Evolutionary conservation across 2,113 vertebrate species (phyloP).

Genomic region (Glaucidium brasilianum): DNA sequence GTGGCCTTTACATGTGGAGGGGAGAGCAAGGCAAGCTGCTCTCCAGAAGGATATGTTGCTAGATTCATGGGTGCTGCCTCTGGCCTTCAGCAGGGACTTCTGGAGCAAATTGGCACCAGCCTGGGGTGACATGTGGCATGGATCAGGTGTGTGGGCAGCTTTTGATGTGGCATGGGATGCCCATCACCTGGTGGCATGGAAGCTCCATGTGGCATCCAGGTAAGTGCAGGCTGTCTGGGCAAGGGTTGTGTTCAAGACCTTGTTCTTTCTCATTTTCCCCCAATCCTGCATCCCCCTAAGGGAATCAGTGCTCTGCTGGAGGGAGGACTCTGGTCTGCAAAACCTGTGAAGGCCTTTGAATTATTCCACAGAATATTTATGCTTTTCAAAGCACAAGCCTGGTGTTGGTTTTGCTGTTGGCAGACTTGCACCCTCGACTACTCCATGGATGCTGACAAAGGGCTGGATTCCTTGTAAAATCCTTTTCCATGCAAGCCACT

Average conservation of each 20-base stretch:
- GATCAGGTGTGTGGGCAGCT: background rate
- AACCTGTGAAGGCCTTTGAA: background rate
- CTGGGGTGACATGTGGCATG: fast-evolving
- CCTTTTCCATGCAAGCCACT: background rate
- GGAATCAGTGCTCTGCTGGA: fast-evolving
- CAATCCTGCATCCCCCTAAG: background rate
- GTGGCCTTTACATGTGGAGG: background rate
- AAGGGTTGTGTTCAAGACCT: background rate
- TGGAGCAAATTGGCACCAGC: background rate
- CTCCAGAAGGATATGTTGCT: background rate
- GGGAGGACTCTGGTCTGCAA: background rate
- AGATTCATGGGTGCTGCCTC: no score
- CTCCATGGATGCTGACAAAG: background rate
- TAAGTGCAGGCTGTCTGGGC: background rate
- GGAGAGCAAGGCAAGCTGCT: background rate
- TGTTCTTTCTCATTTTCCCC: background rate
- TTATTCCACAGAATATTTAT: background rate
- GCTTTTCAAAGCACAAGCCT: background rate
- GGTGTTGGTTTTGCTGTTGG: background rate
- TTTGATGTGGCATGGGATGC: background rate
- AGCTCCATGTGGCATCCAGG: background rate
- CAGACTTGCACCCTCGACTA: background rate
- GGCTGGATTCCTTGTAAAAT: background rate
- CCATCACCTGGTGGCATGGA: background rate
- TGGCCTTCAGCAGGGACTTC: background rate